Evolutionary conservation across 1,140 invertebrate species (phyloP), one percentile per base, ranked within the genome.

Genomic region (Schlechtendalia chinensis): DNA sequence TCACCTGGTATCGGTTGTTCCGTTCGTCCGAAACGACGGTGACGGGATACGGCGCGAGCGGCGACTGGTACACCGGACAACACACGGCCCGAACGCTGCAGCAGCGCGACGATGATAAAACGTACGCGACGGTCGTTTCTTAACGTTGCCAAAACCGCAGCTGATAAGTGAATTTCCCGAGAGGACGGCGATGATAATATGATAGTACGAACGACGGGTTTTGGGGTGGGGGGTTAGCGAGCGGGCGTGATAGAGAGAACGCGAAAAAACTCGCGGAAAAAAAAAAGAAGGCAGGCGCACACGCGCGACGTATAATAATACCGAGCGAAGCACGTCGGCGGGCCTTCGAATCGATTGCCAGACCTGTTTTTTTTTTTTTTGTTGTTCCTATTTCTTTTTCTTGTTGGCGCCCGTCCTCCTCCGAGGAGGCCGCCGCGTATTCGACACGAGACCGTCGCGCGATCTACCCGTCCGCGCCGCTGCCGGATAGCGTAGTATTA

Each of bases 281-380:
- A 22, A 61, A 77, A 45, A 29, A 32, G 59, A 72, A 32, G 16
- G 16, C 16, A n/a, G n/a, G n/a, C n/a, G n/a, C n/a, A n/a, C n/a
- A n/a, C n/a, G n/a, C n/a, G n/a, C n/a, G n/a, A n/a, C n/a, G n/a
- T n/a, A n/a, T n/a, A n/a, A n/a, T n/a, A n/a, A n/a, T n/a, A n/a
- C n/a, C 22, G 6, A 14, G 8, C 22, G 47, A n/a, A n/a, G n/a
- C n/a, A 56, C 24, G 22, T 14, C 47, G 22, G 12, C n/a, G 47
- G 58, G 22, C 58, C 58, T 50, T 50, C 63, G 39, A 63, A 79
- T 79, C 75, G 75, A 79, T 79, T 79, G 75, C 45, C 58, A 63
- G 75, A 79, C 58, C 58, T 79, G 75, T 79, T 79, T 12, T 79
- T 39, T 39, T 39, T 39, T 39, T 39, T n/a, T n/a, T n/a, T n/a